Conservation (phyloP, 2,113 vertebrate genomes). For the Protobothrops mucrosquamatus region DNA sequence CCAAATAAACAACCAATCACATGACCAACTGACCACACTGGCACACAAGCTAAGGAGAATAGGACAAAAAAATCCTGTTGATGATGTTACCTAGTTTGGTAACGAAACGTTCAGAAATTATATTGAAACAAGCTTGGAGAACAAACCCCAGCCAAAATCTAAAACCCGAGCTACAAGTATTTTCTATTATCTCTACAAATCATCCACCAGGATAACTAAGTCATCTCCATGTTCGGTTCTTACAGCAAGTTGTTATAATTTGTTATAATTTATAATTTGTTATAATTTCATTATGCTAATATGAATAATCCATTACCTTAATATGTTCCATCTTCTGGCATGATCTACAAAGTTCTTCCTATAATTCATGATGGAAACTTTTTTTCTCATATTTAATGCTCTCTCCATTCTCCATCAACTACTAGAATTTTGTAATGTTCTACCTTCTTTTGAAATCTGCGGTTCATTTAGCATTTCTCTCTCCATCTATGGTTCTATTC, state of each 20-base stretch:
- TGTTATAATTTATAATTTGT: background rate
- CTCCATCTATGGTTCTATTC: background rate
- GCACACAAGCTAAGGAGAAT: no score
- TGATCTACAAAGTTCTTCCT: background rate
- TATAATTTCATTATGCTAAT: background rate
- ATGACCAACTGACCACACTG: no score
- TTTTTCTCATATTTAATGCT: background rate
- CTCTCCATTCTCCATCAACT: background rate
- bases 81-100: no score
- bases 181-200: background rate
- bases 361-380: background rate
- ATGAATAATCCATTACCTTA: background rate
- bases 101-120: no score
- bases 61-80: no score
- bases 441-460: background rate
- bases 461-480: background rate
- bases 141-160: no score
- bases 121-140: no score
- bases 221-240: background rate
- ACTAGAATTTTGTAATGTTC: background rate
- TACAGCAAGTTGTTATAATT: background rate
- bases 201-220: background rate
- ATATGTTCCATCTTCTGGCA: background rate
- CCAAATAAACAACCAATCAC: no score
- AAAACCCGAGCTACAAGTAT: no score